These are phyloP conservation scores for Anaspis maculata DNA, from an alignment of 2,888 invertebrate genomes.

Conservation along the genomic window DNA sequence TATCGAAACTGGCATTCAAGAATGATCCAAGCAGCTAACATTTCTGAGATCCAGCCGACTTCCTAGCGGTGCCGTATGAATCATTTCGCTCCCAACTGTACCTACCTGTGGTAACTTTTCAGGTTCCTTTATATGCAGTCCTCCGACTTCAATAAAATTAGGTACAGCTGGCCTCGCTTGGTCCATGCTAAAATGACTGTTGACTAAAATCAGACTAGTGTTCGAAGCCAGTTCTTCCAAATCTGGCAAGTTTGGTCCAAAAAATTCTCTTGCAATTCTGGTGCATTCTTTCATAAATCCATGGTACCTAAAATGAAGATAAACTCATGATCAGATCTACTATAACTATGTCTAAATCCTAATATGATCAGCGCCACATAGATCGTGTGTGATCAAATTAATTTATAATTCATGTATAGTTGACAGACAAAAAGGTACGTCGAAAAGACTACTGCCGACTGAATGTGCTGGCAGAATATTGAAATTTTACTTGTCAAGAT, in stretches of 20 bases:
- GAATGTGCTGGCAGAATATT: no score
- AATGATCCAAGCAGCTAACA: no score
- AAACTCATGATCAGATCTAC: neutral
- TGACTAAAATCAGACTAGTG: slow-evolving; percentile 48
- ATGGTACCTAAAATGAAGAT: slow-evolving; percentile 13
- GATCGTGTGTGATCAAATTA: no score
- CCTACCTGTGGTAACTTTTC: slow-evolving; percentile 45
- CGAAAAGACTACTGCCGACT: no score
- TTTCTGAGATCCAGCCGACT: no score
- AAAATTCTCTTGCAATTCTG: slow-evolving; percentile 45
- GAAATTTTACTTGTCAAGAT: no score
- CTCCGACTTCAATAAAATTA: slow-evolving; percentile 49
- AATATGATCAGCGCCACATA: no score
- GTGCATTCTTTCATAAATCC: slow-evolving; percentile 23
- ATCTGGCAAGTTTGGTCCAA: slow-evolving; percentile 43
- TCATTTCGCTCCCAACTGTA: neutral
- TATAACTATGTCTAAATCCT: neutral
- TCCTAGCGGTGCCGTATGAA: neutral
- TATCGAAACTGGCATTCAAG: no score
- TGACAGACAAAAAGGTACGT: no score
- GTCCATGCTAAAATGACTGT: slow-evolving; percentile 51
- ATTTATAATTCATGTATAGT: no score
- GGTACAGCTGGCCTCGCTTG: slow-evolving; percentile 49
- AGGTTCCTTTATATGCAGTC: slow-evolving; percentile 43
- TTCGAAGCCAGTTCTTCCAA: slow-evolving; percentile 44